These are phyloP conservation scores for Cephus pygmeus DNA, from an alignment of 2,888 invertebrate species.

Conservation along the genomic window DNA sequence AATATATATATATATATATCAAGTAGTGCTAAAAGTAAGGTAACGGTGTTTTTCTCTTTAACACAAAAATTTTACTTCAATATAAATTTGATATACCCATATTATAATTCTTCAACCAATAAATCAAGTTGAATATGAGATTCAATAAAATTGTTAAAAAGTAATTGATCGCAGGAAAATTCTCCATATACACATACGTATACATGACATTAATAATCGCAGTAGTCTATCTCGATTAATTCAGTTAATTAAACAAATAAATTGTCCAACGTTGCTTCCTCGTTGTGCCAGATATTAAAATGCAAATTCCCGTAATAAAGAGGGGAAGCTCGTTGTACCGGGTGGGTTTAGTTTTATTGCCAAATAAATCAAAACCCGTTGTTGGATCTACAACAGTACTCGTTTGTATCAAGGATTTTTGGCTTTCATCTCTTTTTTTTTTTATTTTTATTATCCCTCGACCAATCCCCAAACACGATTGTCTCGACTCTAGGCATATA, in stretches of 20 bases:
- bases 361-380: slow-evolving; percentile 36
- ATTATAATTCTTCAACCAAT: not conserved
- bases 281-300: slow-evolving; percentile 35
- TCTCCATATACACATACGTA: not conserved
- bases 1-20: too few species aligned
- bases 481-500: too few species aligned
- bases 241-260: slow-evolving; percentile 40
- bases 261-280: slow-evolving; percentile 35
- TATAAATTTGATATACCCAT: not conserved
- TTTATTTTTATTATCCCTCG: not conserved
- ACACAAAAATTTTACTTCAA: not conserved
- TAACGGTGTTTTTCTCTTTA: too few species aligned
- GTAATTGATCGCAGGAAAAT: not conserved
- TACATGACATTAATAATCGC: not conserved
- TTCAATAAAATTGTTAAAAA: not conserved
- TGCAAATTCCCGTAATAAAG: slow-evolving; percentile 26
- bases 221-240: slow-evolving; percentile 27
- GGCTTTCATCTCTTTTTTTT: not conserved
- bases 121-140: not conserved
- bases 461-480: too few species aligned
- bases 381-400: slow-evolving; percentile 29
- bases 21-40: too few species aligned
- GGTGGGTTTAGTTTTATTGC: slow-evolving; percentile 27
- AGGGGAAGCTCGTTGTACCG: not conserved
- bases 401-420: slow-evolving; percentile 9